Base-by-base conservation (phyloP, 2,888 invertebrate genomes). In the Patella pellucida region DNA sequence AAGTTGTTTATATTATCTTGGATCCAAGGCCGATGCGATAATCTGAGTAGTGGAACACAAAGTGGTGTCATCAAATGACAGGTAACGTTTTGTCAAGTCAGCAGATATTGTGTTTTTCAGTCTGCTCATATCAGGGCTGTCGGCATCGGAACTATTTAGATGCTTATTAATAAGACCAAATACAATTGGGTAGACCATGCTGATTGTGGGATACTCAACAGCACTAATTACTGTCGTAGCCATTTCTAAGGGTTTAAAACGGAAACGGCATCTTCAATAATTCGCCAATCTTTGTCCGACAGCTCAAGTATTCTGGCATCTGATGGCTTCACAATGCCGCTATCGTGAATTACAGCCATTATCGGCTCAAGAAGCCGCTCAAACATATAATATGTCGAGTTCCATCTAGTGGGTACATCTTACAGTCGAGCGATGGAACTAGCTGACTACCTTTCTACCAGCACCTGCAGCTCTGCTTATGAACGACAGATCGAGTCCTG, bases 151-250 rank as follows among this genome's bases (percentile, higher is more conserved):
- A 2, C 41, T 12, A 15, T 2, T 15, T n/a, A 70, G 19, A 23
- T 74, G 71, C 54, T 70, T 74, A 14, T 41, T 62, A 3, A 56
- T 54, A 5, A 70, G 9, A 41, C 74, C 74, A 50, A 70, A 19
- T 54, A 70, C 67, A 19, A 71, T 70, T n/a, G 67, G 67, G 70
- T 71, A 51, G 11, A 74, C 71, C 74, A 74, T 74, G 23, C 70
- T 41, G 16, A 71, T n/a, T 27, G 74, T 74, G 9, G 74, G 56
- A 19, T 31, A 74, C 12, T 23, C 68, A 50, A 50, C 23, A 16
- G 68, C 73, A 52, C 68, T 68, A 19, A 68, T n/a, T 16, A 52
- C 51, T n/a, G 68, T 68, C 15, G 73, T 73, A 19, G 62, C 75
- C 12, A 75, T 50, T 41, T 75, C 51, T 50, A 75, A 27, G 12